phyloP scores from a whole-genome alignment of 1,140 invertebrate species.

The Drosophila ironensis region DNA sequence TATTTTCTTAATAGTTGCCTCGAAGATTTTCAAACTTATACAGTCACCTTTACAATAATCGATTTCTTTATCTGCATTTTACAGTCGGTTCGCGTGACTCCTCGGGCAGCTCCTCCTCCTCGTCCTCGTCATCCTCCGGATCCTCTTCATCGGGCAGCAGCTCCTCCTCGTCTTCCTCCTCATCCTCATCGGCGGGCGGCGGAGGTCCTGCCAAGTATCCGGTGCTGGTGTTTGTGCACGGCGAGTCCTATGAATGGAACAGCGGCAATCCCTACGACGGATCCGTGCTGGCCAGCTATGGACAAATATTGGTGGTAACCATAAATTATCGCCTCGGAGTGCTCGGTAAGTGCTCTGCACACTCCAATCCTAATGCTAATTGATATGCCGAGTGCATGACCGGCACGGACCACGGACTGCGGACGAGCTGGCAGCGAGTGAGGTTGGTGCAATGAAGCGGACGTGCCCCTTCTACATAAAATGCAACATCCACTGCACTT shows the following conservation, averaged over 20 bases:
- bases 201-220: conserved; percentile 86
- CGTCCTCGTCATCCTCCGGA: conserved; percentile 22
- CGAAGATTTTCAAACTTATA: too few species aligned
- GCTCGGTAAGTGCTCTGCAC: conserved; percentile 88
- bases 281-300: conserved; percentile 94
- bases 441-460: conserved; percentile 47
- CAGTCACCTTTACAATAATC: neutral
- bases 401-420: neutral
- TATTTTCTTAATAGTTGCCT: too few species aligned
- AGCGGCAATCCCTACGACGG: conserved; percentile 98
- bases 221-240: conserved; percentile 97
- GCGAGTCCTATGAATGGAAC: conserved; percentile 98
- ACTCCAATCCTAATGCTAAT: conserved; percentile 69
- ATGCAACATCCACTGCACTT: conserved; percentile 45
- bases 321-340: conserved; percentile 98
- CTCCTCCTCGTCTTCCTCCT: conserved; percentile 35
- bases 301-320: conserved; percentile 96
- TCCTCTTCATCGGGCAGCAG: conserved; percentile 22
- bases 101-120: conserved; percentile 54
- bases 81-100: conserved; percentile 87
- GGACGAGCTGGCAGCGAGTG: neutral
- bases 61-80: conserved; percentile 49
- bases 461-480: conserved; percentile 33
- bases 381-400: conserved; percentile 64
- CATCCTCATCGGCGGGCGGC: conserved; percentile 25